Conservation (phyloP, 2,888 invertebrate genomes). For the Microctonus brassicae region DNA sequence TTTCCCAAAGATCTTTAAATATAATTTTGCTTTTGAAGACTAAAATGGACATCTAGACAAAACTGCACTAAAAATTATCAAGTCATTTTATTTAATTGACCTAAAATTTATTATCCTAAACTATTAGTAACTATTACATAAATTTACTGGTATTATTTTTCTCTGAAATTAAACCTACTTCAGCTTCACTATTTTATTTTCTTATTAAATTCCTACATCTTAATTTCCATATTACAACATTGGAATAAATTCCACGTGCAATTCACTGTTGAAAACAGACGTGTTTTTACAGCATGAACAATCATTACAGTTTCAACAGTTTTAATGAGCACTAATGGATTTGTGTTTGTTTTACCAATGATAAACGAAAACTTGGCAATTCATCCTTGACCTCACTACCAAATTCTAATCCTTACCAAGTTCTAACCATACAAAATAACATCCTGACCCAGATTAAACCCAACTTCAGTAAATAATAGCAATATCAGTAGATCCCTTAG, state of each 20-base stretch:
- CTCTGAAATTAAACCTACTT: too few relatives aligned
- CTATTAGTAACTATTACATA: not conserved
- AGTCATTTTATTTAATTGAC: too few relatives aligned
- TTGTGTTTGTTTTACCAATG: not conserved
- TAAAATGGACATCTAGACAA: too few relatives aligned
- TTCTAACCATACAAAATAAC: not conserved
- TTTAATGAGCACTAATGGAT: conserved; percentile 8
- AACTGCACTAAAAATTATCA: too few relatives aligned
- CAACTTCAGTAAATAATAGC: not conserved
- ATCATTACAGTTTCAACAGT: not conserved
- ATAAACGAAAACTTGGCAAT: not conserved
- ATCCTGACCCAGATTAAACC: not conserved
- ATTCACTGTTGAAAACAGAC: conserved; percentile 19
- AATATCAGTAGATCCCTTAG: too few relatives aligned
- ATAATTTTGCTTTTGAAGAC: too few relatives aligned
- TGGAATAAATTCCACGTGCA: conserved; percentile 39
- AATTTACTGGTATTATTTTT: not conserved
- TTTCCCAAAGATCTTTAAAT: too few relatives aligned
- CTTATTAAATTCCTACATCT: conserved; percentile 12
- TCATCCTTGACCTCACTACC: not conserved
- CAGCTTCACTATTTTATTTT: not conserved
- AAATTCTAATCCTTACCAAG: not conserved
- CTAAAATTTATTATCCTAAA: too few relatives aligned
- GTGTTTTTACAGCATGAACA: not conserved
- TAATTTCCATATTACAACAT: conserved; percentile 44